A percentile compares a stretch with the other conserved stretches of the same genome.
phyloP scores from a whole-genome alignment of 1,140 invertebrate genomes.

The Platyscapa corneri region DNA sequence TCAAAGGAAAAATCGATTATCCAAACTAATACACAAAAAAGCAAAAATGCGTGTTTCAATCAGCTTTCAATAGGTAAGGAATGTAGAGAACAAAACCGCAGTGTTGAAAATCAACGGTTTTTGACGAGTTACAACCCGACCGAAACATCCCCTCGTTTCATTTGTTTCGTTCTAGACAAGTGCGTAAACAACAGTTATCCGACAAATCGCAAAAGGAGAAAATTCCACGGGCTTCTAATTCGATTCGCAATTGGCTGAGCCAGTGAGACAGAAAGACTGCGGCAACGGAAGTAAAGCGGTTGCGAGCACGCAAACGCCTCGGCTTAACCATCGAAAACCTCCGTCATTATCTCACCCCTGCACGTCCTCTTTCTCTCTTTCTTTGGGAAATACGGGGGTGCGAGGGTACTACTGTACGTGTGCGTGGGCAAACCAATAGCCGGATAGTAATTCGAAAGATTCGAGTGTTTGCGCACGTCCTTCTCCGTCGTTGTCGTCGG shows the following conservation, averaged over 20 bases:
- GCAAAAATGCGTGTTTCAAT: background rate
- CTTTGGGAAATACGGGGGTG: background rate
- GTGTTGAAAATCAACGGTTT: background rate
- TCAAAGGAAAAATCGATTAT: too few species aligned
- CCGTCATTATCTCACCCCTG: constrained; percentile 25
- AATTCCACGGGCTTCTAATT: background rate
- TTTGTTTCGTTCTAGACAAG: background rate
- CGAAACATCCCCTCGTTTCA: background rate
- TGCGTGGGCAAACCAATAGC: background rate
- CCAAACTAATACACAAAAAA: too few species aligned
- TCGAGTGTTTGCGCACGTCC: constrained; percentile 8
- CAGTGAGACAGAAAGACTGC: background rate
- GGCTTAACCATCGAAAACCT: constrained; percentile 13
- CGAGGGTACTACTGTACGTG: background rate
- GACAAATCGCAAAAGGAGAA: constrained; percentile 17
- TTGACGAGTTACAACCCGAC: background rate
- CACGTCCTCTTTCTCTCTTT: background rate
- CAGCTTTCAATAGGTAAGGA: background rate
- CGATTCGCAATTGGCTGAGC: background rate
- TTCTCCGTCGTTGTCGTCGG: constrained; percentile 8
- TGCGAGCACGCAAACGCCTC: background rate
- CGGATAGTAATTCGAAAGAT: constrained; percentile 43
- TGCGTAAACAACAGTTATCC: background rate
- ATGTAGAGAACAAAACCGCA: background rate
- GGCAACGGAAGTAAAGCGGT: background rate